A percentile compares a stretch with the other conserved stretches of the same genome.
Conservation (phyloP, 2,888 invertebrate genomes). For the Drosophila pseudotalamancana region DNA sequence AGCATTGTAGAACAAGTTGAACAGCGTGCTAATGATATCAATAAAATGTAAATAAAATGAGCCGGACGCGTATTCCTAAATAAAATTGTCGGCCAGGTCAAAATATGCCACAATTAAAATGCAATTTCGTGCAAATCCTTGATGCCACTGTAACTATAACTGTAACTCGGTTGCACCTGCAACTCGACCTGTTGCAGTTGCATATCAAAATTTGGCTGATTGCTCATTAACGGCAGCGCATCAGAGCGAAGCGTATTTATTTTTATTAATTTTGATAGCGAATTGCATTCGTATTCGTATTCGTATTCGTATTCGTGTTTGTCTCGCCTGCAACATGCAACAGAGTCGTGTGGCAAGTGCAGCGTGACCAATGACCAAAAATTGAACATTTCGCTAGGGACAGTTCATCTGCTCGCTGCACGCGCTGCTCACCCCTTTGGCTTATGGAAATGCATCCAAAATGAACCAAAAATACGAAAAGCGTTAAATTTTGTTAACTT, state of each 20-base stretch:
- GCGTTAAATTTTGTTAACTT: conserved; percentile 41
- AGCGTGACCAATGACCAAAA: conserved; percentile 61
- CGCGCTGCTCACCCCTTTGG: conserved; percentile 27
- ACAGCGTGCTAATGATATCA: conserved; percentile 46
- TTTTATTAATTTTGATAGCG: conserved; percentile 69
- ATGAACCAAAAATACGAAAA: conserved; percentile 46
- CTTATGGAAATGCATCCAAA: conserved; percentile 31
- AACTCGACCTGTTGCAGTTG: conserved; percentile 59
- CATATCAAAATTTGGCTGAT: conserved; percentile 43
- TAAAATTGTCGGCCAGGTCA: not conserved
- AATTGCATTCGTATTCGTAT: conserved; percentile 51
- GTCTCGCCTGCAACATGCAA: conserved; percentile 60
- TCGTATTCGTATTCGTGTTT: conserved; percentile 31
- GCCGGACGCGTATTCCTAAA: conserved; percentile 3
- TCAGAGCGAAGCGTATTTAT: conserved; percentile 49
- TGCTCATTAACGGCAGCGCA: conserved; percentile 64
- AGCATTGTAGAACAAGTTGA: conserved; percentile 10
- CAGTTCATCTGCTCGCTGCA: conserved; percentile 11
- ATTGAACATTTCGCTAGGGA: conserved; percentile 19
- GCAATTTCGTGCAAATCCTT: conserved; percentile 68
- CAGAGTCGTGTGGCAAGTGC: conserved; percentile 29
- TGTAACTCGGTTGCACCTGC: conserved; percentile 42
- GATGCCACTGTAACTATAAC: conserved; percentile 21
- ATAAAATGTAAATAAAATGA: conserved; percentile 35
- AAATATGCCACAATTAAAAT: conserved; percentile 62